phyloP scores from a whole-genome alignment of 2,797 vertebrate species.

The Brachyalestes nurse region DNA sequence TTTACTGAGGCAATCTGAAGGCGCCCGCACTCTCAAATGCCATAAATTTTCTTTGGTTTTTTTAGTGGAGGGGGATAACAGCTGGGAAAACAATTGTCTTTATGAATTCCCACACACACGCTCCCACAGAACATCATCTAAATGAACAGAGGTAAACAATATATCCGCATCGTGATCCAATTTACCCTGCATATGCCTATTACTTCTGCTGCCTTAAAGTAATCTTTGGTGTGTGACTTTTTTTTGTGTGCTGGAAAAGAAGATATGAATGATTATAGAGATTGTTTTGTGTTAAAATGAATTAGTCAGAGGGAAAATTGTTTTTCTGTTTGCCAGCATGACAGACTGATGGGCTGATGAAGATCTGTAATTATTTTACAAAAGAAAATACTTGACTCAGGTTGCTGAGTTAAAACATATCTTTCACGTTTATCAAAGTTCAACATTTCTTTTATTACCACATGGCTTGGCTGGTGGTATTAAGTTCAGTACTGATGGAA shows the following conservation, averaged over 20 bases:
- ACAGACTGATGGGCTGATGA: constrained; percentile 9
- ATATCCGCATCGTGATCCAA: constrained; percentile 36
- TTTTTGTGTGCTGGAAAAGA: constrained; percentile 2
- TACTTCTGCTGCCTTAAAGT: constrained; percentile 24
- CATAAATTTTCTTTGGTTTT: constrained; percentile 36
- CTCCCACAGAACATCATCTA: constrained; percentile 38
- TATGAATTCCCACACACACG: constrained; percentile 21
- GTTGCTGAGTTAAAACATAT: not conserved
- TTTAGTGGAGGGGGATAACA: constrained; percentile 25
- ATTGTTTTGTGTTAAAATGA: constrained; percentile 21
- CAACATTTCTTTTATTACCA: no score
- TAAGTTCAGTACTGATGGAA: no score
- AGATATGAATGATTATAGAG: constrained; percentile 13
- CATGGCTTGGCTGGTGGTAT: no score
- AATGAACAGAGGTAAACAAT: constrained; percentile 51
- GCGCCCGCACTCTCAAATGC: constrained; percentile 31
- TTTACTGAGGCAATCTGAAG: constrained; percentile 51
- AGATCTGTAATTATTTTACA: constrained; percentile 16
- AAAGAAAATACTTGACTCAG: constrained; percentile 18
- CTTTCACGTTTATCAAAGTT: not conserved
- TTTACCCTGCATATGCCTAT: constrained; percentile 35
- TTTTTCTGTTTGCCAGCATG: constrained; percentile 28
- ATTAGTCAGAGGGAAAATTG: constrained; percentile 35
- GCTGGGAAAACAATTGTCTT: constrained; percentile 47
- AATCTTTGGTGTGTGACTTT: constrained; percentile 23